Conservation (phyloP, 2,888 invertebrate species). For the Cephonodes hylas region DNA sequence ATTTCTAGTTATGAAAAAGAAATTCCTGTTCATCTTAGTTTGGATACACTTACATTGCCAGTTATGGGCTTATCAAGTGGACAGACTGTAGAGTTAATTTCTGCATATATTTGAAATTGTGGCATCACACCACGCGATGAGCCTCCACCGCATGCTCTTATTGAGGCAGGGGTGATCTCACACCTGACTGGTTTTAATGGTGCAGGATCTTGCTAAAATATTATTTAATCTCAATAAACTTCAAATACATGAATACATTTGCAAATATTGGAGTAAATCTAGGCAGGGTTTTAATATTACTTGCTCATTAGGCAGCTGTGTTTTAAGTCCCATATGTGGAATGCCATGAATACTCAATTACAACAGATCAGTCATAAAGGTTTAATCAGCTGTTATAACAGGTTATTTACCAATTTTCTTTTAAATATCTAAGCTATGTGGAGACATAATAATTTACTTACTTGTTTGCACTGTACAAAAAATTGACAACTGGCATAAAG, state of each 20-base stretch:
- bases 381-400: too few species aligned
- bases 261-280: too few species aligned
- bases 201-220: slow-evolving; percentile 49
- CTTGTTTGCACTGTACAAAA: slow-evolving; percentile 91
- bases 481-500: slow-evolving; percentile 92
- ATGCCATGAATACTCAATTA: too few species aligned
- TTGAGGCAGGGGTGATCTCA: slow-evolving; percentile 90
- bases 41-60: slow-evolving; percentile 84
- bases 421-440: too few species aligned
- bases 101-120: slow-evolving; percentile 90
- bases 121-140: slow-evolving; percentile 80
- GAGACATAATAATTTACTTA: slow-evolving; percentile 43
- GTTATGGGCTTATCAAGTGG: slow-evolving; percentile 92
- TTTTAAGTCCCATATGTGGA: too few species aligned
- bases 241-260: too few species aligned
- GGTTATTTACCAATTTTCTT: too few species aligned
- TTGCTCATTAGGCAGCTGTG: too few species aligned
- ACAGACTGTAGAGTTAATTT: slow-evolving; percentile 90
- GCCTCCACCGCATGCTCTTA: slow-evolving; percentile 81
- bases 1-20: not conserved
- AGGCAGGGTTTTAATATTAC: too few species aligned
- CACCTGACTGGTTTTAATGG: slow-evolving; percentile 86
- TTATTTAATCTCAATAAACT: too few species aligned
- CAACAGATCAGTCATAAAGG: too few species aligned
- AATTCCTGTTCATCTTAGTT: too few species aligned